Percentiles rank a stretch among this genome's conserved stretches.
phyloP scores from a whole-genome alignment of 2,888 invertebrate species.

The Drosophila quinaria region DNA sequence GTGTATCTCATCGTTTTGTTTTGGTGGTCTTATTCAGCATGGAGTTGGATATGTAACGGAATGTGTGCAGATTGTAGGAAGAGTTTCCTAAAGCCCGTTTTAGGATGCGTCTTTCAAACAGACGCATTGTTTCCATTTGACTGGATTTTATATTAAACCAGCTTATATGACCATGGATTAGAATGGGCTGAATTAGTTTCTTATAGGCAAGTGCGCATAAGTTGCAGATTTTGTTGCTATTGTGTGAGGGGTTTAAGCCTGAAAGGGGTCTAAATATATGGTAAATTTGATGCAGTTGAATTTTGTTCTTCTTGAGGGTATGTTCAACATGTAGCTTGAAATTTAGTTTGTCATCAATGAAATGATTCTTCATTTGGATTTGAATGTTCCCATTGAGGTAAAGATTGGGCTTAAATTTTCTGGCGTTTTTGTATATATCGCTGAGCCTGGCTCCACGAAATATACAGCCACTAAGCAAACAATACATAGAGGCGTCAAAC shows the following conservation, averaged over 20 bases:
- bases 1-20: background rate
- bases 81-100: background rate
- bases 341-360: constrained; percentile 6
- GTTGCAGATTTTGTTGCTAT: background rate
- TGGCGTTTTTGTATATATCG: constrained; percentile 3
- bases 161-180: constrained; percentile 4
- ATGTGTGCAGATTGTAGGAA: background rate
- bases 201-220: background rate
- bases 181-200: constrained; percentile 9
- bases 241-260: accelerated
- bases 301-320: background rate
- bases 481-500: no score
- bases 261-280: no score
- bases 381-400: background rate
- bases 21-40: constrained; percentile 1
- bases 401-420: constrained; percentile 3
- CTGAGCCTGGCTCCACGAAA: constrained; percentile 3
- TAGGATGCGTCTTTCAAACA: constrained; percentile 4
- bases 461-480: no score
- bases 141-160: constrained; percentile 11
- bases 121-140: constrained; percentile 3
- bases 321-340: background rate
- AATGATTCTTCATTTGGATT: background rate
- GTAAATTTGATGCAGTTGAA: background rate
- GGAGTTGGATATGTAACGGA: background rate